These are phyloP conservation scores for Chloroceryle aenea DNA, from an alignment of 2,113 vertebrate genomes.

Conservation along the genomic window DNA sequence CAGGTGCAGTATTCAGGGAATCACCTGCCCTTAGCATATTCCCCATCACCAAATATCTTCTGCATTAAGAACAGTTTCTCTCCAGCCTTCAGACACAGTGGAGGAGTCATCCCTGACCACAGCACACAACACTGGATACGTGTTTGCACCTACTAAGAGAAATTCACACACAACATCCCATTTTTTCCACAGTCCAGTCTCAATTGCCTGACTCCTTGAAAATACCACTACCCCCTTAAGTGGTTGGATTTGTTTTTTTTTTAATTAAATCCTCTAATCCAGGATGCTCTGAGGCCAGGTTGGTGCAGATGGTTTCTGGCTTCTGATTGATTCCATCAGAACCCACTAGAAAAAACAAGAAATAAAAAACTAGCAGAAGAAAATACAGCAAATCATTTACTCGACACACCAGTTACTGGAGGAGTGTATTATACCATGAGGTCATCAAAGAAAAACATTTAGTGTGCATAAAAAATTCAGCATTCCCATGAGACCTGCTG, in stretches of 20 bases:
- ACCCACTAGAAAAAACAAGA: background rate
- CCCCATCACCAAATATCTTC: background rate
- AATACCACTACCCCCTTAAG: background rate
- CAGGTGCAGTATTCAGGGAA: background rate
- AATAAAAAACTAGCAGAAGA: background rate
- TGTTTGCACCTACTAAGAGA: background rate
- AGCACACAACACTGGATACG: background rate
- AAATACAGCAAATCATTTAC: background rate
- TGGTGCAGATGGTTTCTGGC: background rate
- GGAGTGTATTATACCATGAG: background rate
- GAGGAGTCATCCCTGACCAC: background rate
- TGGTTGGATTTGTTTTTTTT: background rate
- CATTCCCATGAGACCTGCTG: background rate
- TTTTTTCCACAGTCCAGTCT: background rate
- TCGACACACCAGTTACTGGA: background rate
- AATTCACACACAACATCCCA: background rate
- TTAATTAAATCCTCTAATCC: background rate
- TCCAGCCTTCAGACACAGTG: background rate
- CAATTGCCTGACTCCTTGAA: background rate
- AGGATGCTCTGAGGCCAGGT: background rate
- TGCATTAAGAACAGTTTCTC: background rate
- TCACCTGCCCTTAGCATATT: background rate
- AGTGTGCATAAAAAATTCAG: background rate
- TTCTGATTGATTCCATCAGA: background rate
- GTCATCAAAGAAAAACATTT: background rate